A percentile compares a stretch with the other conserved stretches of the same genome.
Evolutionary conservation across 2,113 vertebrate genomes (phyloP).

Genomic region (Mesoclemmys tuberculata): DNA sequence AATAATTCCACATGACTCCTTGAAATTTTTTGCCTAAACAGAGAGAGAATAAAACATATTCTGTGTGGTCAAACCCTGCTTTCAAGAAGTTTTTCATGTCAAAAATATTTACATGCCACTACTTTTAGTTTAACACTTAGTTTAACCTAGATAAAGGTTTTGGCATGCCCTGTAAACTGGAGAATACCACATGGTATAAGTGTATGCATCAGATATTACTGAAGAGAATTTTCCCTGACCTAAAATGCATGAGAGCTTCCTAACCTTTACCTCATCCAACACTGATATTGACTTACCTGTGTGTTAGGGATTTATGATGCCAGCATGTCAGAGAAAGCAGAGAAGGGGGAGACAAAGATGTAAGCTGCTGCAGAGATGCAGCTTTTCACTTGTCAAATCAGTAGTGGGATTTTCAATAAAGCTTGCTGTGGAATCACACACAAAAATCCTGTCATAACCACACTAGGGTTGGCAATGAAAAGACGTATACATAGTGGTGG

Average conservation of each 20-base stretch:
- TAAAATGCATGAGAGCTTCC: constrained; percentile 39
- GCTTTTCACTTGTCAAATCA: background rate
- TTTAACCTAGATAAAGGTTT: constrained; percentile 63
- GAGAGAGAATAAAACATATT: constrained; percentile 52
- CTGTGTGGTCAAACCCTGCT: constrained; percentile 41
- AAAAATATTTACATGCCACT: constrained; percentile 75
- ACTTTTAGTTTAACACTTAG: constrained; percentile 64
- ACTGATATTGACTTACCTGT: constrained; percentile 38
- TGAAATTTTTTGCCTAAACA: constrained; percentile 68
- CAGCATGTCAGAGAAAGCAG: background rate
- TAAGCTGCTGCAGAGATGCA: constrained; percentile 1
- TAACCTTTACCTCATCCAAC: constrained; percentile 19
- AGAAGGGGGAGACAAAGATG: background rate
- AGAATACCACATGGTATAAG: constrained; percentile 15
- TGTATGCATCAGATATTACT: constrained; percentile 26
- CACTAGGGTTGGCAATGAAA: constrained; percentile 36
- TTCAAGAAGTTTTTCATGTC: constrained; percentile 62
- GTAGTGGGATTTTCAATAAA: constrained; percentile 18
- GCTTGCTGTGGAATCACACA: background rate
- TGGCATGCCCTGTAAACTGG: constrained; percentile 35
- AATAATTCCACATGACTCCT: constrained; percentile 42
- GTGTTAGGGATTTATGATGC: constrained; percentile 42
- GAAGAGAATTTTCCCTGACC: constrained; percentile 45
- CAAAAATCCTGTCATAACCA: constrained; percentile 18
- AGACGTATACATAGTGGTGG: background rate